phyloP scores from a whole-genome alignment of 2,797 vertebrate species.

The Chiloscyllium punctatum region DNA sequence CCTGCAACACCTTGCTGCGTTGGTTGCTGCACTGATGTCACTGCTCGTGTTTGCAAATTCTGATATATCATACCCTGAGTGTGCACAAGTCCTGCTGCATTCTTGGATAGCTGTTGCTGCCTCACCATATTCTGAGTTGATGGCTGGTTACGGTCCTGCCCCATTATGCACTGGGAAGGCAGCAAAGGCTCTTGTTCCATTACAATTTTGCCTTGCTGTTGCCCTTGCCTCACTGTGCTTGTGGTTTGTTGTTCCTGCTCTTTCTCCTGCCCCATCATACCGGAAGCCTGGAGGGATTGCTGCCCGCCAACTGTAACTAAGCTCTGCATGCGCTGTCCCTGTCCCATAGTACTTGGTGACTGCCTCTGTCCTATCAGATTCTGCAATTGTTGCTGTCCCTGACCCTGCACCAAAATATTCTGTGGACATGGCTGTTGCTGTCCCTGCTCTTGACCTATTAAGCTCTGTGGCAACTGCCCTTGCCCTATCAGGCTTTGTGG shows the following conservation, averaged over 20 bases:
- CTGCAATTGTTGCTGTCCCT: slow-evolving; percentile 26
- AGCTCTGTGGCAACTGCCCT: not conserved
- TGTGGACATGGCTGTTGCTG: slow-evolving; percentile 15
- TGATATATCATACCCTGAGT: slow-evolving; percentile 28
- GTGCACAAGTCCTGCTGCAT: not conserved
- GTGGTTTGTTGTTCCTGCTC: slow-evolving; percentile 5
- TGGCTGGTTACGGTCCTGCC: not conserved
- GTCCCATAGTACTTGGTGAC: slow-evolving; percentile 44
- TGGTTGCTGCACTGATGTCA: not conserved
- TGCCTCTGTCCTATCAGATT: slow-evolving; percentile 40
- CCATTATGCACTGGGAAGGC: slow-evolving; percentile 43
- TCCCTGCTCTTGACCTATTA: not conserved
- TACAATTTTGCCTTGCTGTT: slow-evolving; percentile 45
- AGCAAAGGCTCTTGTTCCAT: slow-evolving; percentile 41
- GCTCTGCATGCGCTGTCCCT: slow-evolving; percentile 42
- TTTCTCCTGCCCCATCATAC: not conserved
- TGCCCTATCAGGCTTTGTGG: not conserved
- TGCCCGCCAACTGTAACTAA: slow-evolving; percentile 50
- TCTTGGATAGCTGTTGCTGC: slow-evolving; percentile 9
- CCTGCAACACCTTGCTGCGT: slow-evolving; percentile 36
- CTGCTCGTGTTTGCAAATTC: slow-evolving; percentile 13
- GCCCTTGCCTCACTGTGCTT: not conserved
- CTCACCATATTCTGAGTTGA: not conserved
- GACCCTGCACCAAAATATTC: slow-evolving; percentile 7
- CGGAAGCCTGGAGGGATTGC: slow-evolving; percentile 43